Percentiles rank a stretch among this genome's conserved stretches.
Evolutionary conservation across 1,140 invertebrate genomes (phyloP).

Genomic region (Zaprionus inermis): DNA sequence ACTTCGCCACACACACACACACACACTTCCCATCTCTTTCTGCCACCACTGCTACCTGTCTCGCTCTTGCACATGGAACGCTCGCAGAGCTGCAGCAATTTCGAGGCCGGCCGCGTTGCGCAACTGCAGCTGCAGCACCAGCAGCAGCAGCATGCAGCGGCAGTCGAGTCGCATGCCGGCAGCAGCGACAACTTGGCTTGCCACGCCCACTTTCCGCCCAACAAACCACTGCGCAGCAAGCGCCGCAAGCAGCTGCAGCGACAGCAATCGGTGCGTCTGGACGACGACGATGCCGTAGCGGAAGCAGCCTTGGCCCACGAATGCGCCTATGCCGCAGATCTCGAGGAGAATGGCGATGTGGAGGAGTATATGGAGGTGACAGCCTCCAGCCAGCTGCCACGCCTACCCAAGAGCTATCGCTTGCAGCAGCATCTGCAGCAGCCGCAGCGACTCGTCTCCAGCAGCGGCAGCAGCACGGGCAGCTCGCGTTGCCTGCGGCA

Average conservation of each 20-base stretch:
- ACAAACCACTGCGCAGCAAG: constrained; percentile 63
- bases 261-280: constrained; percentile 49
- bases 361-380: background rate
- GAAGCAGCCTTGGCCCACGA: constrained; percentile 27
- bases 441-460: constrained; percentile 38
- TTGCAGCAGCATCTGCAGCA: constrained; percentile 12
- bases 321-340: constrained; percentile 65
- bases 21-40: background rate
- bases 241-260: constrained; percentile 61
- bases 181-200: constrained; percentile 64
- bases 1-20: constrained; percentile 35
- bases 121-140: constrained; percentile 4
- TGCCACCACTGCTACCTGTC: background rate
- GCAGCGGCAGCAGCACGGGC: constrained; percentile 25
- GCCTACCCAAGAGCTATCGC: constrained; percentile 15
- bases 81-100: constrained; percentile 71
- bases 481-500: constrained; percentile 58
- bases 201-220: constrained; percentile 56
- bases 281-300: constrained; percentile 41
- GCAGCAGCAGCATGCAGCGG: constrained; percentile 4
- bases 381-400: background rate
- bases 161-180: constrained; percentile 28
- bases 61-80: constrained; percentile 54
- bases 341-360: constrained; percentile 60
- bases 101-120: constrained; percentile 38